Evolutionary conservation across 2,888 invertebrate species (phyloP).

Genomic region (Caenorhabditis sp.): DNA sequence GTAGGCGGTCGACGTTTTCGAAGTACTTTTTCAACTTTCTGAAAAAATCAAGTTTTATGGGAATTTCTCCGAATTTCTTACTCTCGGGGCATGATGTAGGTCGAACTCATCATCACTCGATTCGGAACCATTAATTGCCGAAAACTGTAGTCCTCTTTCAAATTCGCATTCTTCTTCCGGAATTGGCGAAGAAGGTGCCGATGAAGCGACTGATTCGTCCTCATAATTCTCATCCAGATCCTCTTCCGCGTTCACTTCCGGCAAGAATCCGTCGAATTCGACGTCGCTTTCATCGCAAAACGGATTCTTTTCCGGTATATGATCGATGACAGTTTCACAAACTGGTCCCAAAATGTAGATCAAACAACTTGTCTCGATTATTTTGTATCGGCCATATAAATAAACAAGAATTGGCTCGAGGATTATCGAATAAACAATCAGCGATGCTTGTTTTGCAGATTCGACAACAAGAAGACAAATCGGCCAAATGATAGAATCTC

Average conservation of each 20-base stretch:
- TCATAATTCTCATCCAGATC: conserved; percentile 32
- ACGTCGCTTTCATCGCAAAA: conserved; percentile 65
- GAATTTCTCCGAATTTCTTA: neutral
- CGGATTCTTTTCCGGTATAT: conserved; percentile 66
- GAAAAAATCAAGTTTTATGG: conserved; percentile 2
- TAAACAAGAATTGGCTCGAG: conserved; percentile 49
- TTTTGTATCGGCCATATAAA: conserved; percentile 49
- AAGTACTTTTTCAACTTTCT: conserved; percentile 11
- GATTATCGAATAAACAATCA: conserved; percentile 30
- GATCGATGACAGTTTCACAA: conserved; percentile 57
- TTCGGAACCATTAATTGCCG: conserved; percentile 57
- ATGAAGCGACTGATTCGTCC: conserved; percentile 16
- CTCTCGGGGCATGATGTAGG: conserved; percentile 18
- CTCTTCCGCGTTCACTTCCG: conserved; percentile 44
- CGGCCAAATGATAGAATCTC: conserved; percentile 63
- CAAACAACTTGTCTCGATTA: conserved; percentile 39
- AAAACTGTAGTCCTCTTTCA: conserved; percentile 50
- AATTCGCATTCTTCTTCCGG: conserved; percentile 59
- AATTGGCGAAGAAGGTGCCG: conserved; percentile 33
- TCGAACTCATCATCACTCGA: conserved; percentile 67
- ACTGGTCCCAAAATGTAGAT: conserved; percentile 66
- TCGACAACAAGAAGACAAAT: conserved; percentile 50
- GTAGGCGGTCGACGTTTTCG: conserved; percentile 15
- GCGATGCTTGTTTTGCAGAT: conserved; percentile 25
- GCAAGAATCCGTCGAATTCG: conserved; percentile 65